A percentile compares a stretch with the other conserved stretches of the same genome.
Conservation (phyloP, 2,797 vertebrate species). For the Mormyrops attenuatus region DNA sequence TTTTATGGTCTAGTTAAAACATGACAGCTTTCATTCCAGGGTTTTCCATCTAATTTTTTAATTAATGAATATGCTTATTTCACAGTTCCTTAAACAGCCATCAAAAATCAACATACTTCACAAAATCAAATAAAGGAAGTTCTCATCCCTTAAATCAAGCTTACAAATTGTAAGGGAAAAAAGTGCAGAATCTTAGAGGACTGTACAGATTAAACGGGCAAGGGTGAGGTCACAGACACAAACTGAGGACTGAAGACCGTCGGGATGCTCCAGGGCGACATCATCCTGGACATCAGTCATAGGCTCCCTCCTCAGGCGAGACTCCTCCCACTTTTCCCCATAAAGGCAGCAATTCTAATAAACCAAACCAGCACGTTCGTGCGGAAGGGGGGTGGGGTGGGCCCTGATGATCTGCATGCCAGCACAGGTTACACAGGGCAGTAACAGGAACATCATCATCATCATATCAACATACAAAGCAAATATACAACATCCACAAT, state of each 20-base stretch:
- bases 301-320: background rate
- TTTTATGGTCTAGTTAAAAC: background rate
- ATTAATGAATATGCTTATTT: background rate
- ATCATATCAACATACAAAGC: background rate
- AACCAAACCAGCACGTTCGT: background rate
- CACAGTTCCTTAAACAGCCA: background rate
- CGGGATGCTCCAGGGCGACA: background rate
- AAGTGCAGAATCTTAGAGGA: background rate
- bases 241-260: background rate
- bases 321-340: background rate
- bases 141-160: background rate
- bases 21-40: background rate
- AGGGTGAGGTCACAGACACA: background rate
- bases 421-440: background rate
- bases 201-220: background rate
- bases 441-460: background rate
- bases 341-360: background rate
- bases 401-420: background rate
- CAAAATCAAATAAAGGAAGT: background rate
- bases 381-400: background rate
- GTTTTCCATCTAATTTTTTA: background rate
- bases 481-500: background rate
- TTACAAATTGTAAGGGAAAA: slow-evolving; percentile 1
- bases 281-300: slow-evolving; percentile 14
- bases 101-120: background rate